Conservation (phyloP, 2,888 invertebrate genomes). For the Idaea aversata region DNA sequence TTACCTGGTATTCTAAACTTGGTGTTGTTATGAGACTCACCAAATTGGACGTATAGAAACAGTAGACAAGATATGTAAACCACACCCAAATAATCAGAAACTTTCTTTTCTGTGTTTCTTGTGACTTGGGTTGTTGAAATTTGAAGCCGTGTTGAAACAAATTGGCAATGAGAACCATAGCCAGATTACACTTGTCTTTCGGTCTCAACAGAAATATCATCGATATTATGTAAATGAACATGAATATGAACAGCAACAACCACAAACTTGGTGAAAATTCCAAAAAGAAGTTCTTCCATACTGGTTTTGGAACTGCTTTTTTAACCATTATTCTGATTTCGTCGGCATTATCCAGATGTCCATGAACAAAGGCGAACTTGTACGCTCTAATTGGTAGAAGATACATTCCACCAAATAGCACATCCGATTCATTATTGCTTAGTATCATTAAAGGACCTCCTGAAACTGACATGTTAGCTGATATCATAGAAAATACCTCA, state of each 20-base stretch:
- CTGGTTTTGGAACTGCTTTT: conserved; percentile 6
- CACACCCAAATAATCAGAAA: conserved; percentile 45
- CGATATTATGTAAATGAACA: background rate
- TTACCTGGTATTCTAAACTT: conserved; percentile 25
- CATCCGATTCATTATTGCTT: background rate
- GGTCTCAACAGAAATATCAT: background rate
- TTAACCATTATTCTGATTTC: background rate
- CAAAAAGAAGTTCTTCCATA: background rate
- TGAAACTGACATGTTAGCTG: background rate
- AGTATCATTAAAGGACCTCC: background rate
- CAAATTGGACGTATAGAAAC: conserved; percentile 35
- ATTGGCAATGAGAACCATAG: conserved; percentile 25
- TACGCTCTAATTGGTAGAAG: background rate
- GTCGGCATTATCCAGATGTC: background rate
- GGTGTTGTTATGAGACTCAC: conserved; percentile 36
- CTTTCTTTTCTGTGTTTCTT: background rate
- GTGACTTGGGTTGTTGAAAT: background rate
- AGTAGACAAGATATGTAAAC: conserved; percentile 41
- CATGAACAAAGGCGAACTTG: background rate
- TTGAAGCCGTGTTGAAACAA: background rate
- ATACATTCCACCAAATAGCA: background rate
- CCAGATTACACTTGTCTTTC: background rate
- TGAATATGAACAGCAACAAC: background rate
- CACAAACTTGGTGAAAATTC: background rate
- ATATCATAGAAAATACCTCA: conserved; percentile 21